Evolutionary conservation across 2,113 vertebrate species (phyloP), one percentile per base, ranked within the genome.

Genomic region (Nansenia antarctica): DNA sequence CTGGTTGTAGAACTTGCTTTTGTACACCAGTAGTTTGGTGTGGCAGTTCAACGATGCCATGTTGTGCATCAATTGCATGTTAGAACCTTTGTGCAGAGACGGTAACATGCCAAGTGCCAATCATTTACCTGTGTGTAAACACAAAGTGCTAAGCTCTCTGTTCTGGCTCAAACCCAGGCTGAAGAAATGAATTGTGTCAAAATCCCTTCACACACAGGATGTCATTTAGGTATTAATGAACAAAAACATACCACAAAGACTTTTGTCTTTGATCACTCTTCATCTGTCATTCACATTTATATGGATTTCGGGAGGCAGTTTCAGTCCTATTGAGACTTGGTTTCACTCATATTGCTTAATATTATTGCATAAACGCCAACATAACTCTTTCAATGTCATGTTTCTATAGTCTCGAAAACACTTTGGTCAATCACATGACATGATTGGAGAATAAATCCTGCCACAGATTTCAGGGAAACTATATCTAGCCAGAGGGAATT

Each of bases 91-190:
- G 68, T n/a, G 26, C 57, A 49, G 32, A 67, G 59, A 67, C 53
- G 39, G 69, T 67, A 70, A 32, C 67, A 60, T 69, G 69, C 75
- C 82, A 78, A 62, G 72, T 69, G 86, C 47, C 83, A 85, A 57
- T 83, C 72, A 77, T 34, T 18, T 59, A 52, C 67, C 55, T 59
- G 60, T 59, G 60, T 49, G 68, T 78, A 80, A 73, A 80, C 69
- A 62, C 72, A 77, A 37, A 37, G 11, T 37, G 35, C 11, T 37
- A 37, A 37, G 11, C 5, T 11, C 35, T 73, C 72, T 63, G 69
- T 57, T 65, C 76, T 82, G 81, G 78, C 67, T n/a, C 15, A 5
- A 1, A 27, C 73, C 82, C 83, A 88, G 67, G n/a, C n/a, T 31
- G 24, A 32, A 30, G 18, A 61, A n/a, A 35, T 11, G 11, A 37